Evolutionary conservation across 2,888 invertebrate genomes (phyloP).

Genomic region (Nematopogon swammerdamellus): DNA sequence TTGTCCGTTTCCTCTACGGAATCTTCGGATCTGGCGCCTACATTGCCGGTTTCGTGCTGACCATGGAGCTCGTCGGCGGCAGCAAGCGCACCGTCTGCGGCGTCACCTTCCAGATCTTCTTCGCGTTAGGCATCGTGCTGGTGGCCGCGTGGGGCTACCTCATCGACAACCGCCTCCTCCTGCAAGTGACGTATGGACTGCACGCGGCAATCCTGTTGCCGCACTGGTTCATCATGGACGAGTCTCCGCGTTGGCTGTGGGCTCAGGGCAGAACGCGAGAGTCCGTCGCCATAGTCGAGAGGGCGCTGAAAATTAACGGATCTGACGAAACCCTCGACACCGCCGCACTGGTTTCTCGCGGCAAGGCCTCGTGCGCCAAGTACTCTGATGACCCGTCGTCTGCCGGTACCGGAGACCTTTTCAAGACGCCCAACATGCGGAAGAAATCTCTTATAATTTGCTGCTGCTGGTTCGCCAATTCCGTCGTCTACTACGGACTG

Average conservation of each 20-base stretch:
- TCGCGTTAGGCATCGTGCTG: conserved; percentile 77
- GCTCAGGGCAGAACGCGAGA: conserved; percentile 72
- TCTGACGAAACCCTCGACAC: conserved; percentile 61
- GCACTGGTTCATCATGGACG: conserved; percentile 84
- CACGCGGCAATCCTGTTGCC: conserved; percentile 70
- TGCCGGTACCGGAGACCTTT: conserved; percentile 70
- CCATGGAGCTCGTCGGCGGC: conserved; percentile 82
- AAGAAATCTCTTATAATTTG: conserved; percentile 77
- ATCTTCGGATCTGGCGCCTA: conserved; percentile 81
- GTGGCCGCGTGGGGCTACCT: conserved; percentile 80
- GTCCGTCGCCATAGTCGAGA: conserved; percentile 71
- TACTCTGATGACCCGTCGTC: conserved; percentile 41
- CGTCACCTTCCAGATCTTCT: conserved; percentile 74
- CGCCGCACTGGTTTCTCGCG: conserved; percentile 61
- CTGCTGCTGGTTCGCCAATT: conserved; percentile 83
- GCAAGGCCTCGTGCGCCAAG: conserved; percentile 48
- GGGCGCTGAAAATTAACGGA: conserved; percentile 69
- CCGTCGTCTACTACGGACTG: conserved; percentile 81
- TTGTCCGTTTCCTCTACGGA: conserved; percentile 68
- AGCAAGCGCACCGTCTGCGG: conserved; percentile 78
- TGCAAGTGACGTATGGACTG: conserved; percentile 75
- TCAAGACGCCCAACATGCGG: conserved; percentile 74
- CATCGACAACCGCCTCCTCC: conserved; percentile 67
- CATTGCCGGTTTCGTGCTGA: conserved; percentile 64
- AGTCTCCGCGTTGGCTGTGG: conserved; percentile 88